These are phyloP conservation scores for Goniozus legneri DNA, from an alignment of 1,140 invertebrate genomes.

Conservation along the genomic window DNA sequence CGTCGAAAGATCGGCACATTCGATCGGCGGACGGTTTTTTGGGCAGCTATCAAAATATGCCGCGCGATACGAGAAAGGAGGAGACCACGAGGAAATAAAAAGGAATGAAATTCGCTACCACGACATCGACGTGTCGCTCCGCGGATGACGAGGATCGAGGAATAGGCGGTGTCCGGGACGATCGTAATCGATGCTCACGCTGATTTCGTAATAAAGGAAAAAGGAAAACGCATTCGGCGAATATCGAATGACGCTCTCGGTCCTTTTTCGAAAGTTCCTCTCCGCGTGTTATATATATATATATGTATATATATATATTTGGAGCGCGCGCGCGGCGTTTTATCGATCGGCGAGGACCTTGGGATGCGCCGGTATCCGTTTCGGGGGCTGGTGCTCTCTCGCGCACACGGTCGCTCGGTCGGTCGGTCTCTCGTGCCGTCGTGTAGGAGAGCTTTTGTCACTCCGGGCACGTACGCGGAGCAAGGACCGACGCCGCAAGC, in stretches of 20 bases:
- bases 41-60: background rate
- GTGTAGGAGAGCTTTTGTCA: slow-evolving; percentile 51
- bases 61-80: slow-evolving; percentile 2
- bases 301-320: background rate
- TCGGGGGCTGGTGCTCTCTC: slow-evolving; percentile 42
- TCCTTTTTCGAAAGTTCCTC: too few species aligned
- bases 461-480: slow-evolving; percentile 53
- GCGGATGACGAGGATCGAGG: too few species aligned
- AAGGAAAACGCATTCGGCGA: too few species aligned
- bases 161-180: too few species aligned
- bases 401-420: slow-evolving; percentile 40
- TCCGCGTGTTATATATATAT: slow-evolving; percentile 4
- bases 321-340: slow-evolving; percentile 16
- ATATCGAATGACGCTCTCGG: too few species aligned
- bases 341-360: slow-evolving; percentile 53
- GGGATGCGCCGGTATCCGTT: too few species aligned
- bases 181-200: too few species aligned
- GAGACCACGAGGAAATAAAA: too few species aligned
- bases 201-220: too few species aligned
- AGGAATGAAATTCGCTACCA: too few species aligned
- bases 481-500: slow-evolving; percentile 54
- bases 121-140: too few species aligned
- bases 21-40: slow-evolving; percentile 22
- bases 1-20: slow-evolving; percentile 6
- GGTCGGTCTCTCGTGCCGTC: slow-evolving; percentile 41